Percentiles rank a stretch among this genome's conserved stretches.
phyloP scores from a whole-genome alignment of 2,888 invertebrate genomes.

The Hypselothyrea guttata region DNA sequence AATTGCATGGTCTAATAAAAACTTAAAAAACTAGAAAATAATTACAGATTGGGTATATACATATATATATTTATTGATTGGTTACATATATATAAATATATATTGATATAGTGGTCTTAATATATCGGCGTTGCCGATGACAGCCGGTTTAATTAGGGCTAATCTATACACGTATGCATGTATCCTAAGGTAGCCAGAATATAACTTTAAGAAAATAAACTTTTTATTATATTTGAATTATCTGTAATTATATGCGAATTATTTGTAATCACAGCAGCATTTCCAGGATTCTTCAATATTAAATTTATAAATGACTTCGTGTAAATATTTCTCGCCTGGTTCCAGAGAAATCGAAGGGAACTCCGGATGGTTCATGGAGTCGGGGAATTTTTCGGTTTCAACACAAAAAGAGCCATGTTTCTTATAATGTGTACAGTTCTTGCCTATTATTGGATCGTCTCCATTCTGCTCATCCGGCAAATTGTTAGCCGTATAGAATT shows the following conservation, averaged over 20 bases:
- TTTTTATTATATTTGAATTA: background rate
- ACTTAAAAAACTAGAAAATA: no score
- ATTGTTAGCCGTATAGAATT: constrained; percentile 93
- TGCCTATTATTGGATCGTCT: constrained; percentile 85
- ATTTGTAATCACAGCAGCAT: constrained; percentile 45
- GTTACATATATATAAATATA: no score
- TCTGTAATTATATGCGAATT: background rate
- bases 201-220: background rate
- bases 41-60: no score
- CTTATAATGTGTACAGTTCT: constrained; percentile 87
- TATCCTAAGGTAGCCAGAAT: no score
- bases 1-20: no score
- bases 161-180: no score
- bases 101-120: no score
- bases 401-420: constrained; percentile 92
- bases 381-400: constrained; percentile 96
- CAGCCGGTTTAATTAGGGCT: no score
- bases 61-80: no score
- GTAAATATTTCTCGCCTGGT: constrained; percentile 85
- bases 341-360: constrained; percentile 89
- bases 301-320: constrained; percentile 65
- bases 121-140: no score
- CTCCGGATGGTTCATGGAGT: constrained; percentile 90
- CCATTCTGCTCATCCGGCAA: constrained; percentile 86
- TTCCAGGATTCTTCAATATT: constrained; percentile 61